Percentiles rank a stretch among this genome's conserved stretches.
phyloP scores from a whole-genome alignment of 64 coral and sea anemone genomes.

The Pocillopora damicornis region DNA sequence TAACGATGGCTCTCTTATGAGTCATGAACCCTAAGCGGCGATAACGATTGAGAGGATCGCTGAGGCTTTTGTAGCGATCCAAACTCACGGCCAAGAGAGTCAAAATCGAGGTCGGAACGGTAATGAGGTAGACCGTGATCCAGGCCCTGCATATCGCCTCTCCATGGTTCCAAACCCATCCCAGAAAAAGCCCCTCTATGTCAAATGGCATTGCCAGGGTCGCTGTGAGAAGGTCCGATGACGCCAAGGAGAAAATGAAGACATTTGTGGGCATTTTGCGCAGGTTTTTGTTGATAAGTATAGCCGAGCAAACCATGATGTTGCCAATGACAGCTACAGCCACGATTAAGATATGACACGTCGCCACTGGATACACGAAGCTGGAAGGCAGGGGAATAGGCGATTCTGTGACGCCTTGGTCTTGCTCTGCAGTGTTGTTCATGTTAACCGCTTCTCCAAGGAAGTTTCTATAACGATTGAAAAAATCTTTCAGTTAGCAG shows the following conservation, averaged over 20 bases:
- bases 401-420: background rate
- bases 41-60: background rate
- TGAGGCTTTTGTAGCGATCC: background rate
- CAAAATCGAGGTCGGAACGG: background rate
- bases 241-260: slow-evolving; percentile 20
- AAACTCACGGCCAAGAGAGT: background rate
- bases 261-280: background rate
- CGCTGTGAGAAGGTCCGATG: background rate
- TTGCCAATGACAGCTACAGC: slow-evolving; percentile 10
- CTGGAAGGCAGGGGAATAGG: background rate
- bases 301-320: background rate
- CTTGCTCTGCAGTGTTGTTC: background rate
- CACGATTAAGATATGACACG: background rate
- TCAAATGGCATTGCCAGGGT: slow-evolving; percentile 5
- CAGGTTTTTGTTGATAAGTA: background rate
- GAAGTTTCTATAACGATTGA: background rate
- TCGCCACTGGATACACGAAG: background rate
- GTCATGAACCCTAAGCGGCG: background rate
- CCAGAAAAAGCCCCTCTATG: background rate
- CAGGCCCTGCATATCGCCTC: background rate
- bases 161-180: background rate
- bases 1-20: background rate
- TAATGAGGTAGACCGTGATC: background rate
- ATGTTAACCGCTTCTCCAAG: background rate
- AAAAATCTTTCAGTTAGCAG: background rate